phyloP scores from a whole-genome alignment of 2,113 vertebrate genomes.

The Trachemys scripta region DNA sequence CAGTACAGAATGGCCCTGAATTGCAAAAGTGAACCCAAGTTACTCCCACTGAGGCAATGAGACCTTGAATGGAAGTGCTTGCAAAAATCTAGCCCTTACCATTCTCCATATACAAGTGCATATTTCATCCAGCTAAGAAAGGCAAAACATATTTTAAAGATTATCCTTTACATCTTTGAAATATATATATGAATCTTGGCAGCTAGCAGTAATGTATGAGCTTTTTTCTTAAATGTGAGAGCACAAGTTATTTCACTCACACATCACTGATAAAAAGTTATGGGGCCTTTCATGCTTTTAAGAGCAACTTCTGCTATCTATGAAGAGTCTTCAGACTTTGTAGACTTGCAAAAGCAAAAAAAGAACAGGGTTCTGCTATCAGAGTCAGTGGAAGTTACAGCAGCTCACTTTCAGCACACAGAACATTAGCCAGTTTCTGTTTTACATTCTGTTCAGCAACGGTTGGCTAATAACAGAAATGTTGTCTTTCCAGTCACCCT shows the following conservation, averaged over 20 bases:
- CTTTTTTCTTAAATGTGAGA: slow-evolving; percentile 45
- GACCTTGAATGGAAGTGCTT: neutral
- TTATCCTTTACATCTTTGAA: neutral
- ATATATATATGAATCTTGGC: neutral
- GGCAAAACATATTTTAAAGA: slow-evolving; percentile 24
- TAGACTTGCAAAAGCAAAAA: neutral
- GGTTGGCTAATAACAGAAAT: neutral
- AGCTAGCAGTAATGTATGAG: neutral
- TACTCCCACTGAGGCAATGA: neutral
- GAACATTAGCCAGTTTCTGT: neutral
- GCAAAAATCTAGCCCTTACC: neutral
- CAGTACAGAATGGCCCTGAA: neutral
- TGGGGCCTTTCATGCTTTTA: slow-evolving; percentile 45
- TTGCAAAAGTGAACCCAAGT: neutral
- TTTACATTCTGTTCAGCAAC: neutral
- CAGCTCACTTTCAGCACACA: neutral
- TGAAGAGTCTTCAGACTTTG: slow-evolving; percentile 38
- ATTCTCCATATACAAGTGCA: neutral
- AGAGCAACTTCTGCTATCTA: slow-evolving; percentile 5
- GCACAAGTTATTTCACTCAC: slow-evolving; percentile 19
- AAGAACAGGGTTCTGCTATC: neutral
- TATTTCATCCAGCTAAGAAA: neutral
- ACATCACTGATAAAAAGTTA: slow-evolving; percentile 15
- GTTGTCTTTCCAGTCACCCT: neutral
- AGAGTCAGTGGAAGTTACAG: neutral